Evolutionary conservation across 2,888 invertebrate genomes (phyloP).

Genomic region (Lycophotia porphyrea): DNA sequence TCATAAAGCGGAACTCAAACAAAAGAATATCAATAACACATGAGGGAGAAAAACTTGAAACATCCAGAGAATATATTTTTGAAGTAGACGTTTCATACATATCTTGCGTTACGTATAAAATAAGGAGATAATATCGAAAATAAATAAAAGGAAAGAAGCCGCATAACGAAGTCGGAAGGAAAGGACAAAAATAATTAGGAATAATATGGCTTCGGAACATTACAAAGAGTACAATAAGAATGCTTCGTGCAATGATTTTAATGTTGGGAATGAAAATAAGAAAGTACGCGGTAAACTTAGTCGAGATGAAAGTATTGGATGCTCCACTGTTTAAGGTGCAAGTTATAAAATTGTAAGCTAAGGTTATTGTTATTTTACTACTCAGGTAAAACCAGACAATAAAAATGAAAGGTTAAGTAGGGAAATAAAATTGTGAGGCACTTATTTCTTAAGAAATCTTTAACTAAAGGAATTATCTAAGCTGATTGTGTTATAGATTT

Average conservation of each 20-base stretch:
- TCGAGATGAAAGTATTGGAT: constrained; percentile 36
- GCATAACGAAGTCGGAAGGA: constrained; percentile 75
- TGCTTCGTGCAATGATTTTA: constrained; percentile 68
- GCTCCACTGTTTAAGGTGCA: not conserved
- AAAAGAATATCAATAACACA: constrained; percentile 59
- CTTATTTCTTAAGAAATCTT: not conserved
- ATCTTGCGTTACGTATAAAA: constrained; percentile 71
- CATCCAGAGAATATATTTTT: constrained; percentile 69
- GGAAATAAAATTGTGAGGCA: not conserved
- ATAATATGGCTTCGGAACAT: constrained; percentile 82
- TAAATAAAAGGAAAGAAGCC: constrained; percentile 80
- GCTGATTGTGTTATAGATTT: not conserved
- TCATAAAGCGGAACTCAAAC: constrained; percentile 52
- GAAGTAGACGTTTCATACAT: constrained; percentile 69
- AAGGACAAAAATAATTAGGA: constrained; percentile 83
- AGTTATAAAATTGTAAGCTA: not conserved
- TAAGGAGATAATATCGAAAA: constrained; percentile 74
- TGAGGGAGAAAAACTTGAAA: constrained; percentile 55
- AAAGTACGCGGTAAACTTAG: constrained; percentile 56
- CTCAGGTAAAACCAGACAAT: not conserved
- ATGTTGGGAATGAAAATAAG: constrained; percentile 65
- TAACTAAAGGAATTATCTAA: not conserved
- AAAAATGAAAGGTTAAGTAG: not conserved
- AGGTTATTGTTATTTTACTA: constrained; percentile 4
- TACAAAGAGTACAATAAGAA: constrained; percentile 78